Conservation (phyloP, 2,797 vertebrate species). For the Enteromius radiatus region DNA sequence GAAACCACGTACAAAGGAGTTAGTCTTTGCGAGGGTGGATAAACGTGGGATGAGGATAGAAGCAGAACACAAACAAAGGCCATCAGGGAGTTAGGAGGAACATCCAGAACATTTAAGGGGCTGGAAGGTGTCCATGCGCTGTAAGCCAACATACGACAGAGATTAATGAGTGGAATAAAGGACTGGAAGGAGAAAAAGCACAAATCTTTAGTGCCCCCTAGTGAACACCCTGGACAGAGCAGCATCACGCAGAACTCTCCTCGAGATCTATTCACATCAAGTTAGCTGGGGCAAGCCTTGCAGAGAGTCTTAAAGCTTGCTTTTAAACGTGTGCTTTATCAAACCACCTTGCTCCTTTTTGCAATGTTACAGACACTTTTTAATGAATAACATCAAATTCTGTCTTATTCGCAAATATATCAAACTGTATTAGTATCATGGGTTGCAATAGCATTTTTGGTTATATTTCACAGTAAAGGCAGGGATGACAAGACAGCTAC, state of each 20-base stretch:
- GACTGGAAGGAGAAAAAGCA: not conserved
- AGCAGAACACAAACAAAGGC: constrained; percentile 39
- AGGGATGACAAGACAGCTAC: not conserved
- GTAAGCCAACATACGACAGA: constrained; percentile 29
- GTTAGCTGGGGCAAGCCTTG: not conserved
- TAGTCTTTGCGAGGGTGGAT: constrained; percentile 7
- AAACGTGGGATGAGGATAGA: constrained; percentile 21
- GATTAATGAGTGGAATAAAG: constrained; percentile 38
- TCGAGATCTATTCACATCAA: not conserved
- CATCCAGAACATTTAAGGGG: constrained; percentile 44
- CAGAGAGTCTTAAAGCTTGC: not conserved
- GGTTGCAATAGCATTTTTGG: not conserved
- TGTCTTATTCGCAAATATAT: not conserved
- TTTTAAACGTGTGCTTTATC: not conserved
- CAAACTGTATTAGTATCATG: not conserved
- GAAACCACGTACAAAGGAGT: not conserved
- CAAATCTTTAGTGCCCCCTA: constrained; percentile 71
- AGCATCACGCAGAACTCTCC: not conserved
- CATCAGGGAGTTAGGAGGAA: constrained; percentile 39
- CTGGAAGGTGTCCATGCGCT: constrained; percentile 33
- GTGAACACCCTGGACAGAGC: constrained; percentile 56
- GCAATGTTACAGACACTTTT: not conserved
- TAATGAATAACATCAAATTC: not conserved
- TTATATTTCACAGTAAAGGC: not conserved
- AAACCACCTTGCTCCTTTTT: not conserved